Base-by-base conservation (phyloP, 2,888 invertebrate genomes). In the Leucoma salicis region DNA sequence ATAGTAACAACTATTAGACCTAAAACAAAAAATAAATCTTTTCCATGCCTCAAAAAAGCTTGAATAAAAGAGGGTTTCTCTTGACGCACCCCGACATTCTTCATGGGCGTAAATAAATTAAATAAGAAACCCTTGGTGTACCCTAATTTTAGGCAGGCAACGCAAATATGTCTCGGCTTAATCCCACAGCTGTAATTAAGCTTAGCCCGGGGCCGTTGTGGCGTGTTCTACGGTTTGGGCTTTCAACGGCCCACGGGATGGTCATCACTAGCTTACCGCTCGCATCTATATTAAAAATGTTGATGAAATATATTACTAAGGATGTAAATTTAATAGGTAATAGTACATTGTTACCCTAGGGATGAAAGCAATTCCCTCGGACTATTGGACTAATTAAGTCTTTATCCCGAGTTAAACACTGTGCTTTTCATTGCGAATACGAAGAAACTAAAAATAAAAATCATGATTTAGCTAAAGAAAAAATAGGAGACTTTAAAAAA, bases 41-140 rank as follows among this genome's bases (percentile, higher is more conserved):
- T 21, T 10, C 21, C 27, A 27, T 21, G 7, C 24, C 16, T 25
- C n/a, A 39, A 46, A 43, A 36, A 35, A 24, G 24, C 39, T 35
- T 42, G 44, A 45, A 43, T 36, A 38, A 48, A 45, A 48, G 24
- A 21, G 8, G 36, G 35, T 38, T 46, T 33, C 49, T 49, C 48
- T 42, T 47, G 49, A 50, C 46, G 31, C 41, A 34, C 33, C 34
- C 52, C 50, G 38, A 56, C 59, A 63, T 68, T 65, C 60, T 57
- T 68, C 65, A 63, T 53, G 52, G 55, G 52, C 53, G 53, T 62
- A 72, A 73, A 74, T 74, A 74, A 74, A 73, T 74, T 75, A 71
- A 72, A 69, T 68, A 67, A 66, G 69, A 66, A 64, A 61, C 62
- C 71, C 66, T 66, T 44, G 56, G 53, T 53, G 64, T 57, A 63